A percentile compares a stretch with the other conserved stretches of the same genome.
Evolutionary conservation across 1,140 invertebrate species (phyloP).

Genomic region (Littorina saxatilis): DNA sequence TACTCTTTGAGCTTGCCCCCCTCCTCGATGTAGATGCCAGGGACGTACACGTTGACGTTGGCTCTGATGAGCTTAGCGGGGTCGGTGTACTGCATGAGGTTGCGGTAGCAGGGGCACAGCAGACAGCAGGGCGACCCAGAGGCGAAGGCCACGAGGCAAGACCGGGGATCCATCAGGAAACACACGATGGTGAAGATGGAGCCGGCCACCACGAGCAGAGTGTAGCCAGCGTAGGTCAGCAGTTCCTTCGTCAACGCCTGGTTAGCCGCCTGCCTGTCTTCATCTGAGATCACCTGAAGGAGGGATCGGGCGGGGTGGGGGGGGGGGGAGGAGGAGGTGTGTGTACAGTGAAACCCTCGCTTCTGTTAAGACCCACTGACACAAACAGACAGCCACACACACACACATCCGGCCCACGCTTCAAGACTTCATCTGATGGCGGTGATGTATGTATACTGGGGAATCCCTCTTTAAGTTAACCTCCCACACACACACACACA

Average conservation of each 20-base stretch:
- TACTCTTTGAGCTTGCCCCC: constrained; percentile 49
- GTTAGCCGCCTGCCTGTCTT: constrained; percentile 41
- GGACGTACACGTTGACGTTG: constrained; percentile 51
- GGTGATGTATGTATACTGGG: too few relatives aligned
- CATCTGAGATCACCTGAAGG: constrained; percentile 44
- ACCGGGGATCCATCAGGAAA: constrained; percentile 48
- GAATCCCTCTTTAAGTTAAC: too few relatives aligned
- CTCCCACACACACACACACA: too few relatives aligned
- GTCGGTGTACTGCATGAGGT: constrained; percentile 46
- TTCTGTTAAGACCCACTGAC: background rate
- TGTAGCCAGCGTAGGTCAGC: constrained; percentile 40
- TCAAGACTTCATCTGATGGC: too few relatives aligned
- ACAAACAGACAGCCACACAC: too few relatives aligned
- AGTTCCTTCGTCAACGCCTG: constrained; percentile 33
- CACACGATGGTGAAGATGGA: constrained; percentile 42
- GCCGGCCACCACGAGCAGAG: constrained; percentile 32
- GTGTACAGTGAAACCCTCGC: background rate
- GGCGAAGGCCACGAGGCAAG: constrained; percentile 50
- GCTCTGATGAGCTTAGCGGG: constrained; percentile 46
- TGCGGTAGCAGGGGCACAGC: constrained; percentile 48
- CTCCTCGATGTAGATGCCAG: constrained; percentile 48
- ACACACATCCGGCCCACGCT: too few relatives aligned
- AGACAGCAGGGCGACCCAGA: constrained; percentile 53
- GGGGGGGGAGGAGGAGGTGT: background rate
- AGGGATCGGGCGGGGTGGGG: background rate